These are phyloP conservation scores for Rhinopomastus cyanomelas DNA, from an alignment of 2,113 vertebrate genomes.

Conservation along the genomic window DNA sequence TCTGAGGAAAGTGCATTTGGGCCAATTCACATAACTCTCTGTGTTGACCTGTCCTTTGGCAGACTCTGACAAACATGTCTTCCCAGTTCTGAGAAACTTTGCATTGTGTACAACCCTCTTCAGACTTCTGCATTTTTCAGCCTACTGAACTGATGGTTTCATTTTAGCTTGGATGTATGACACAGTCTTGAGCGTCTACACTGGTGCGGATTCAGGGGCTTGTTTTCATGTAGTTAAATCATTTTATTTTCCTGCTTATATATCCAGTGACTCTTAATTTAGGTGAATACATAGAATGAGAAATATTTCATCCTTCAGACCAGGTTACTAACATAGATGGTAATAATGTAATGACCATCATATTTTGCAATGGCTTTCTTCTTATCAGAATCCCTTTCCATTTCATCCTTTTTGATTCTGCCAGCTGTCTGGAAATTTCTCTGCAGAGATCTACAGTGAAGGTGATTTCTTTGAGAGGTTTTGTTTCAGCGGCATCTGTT, in stretches of 20 bases:
- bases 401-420: not conserved
- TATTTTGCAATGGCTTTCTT: not conserved
- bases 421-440: not conserved
- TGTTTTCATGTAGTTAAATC: not conserved
- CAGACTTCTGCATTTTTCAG: not conserved
- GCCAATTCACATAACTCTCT: not conserved
- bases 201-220: not conserved
- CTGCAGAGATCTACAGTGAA: not conserved
- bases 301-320: not conserved
- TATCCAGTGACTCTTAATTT: not conserved
- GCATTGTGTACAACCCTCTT: not conserved
- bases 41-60: not conserved
- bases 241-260: not conserved
- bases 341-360: accelerated
- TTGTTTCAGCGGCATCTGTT: not conserved
- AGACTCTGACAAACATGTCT: not conserved
- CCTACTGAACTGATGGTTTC: not conserved
- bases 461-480: not conserved
- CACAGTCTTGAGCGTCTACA: accelerated
- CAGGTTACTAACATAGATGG: not conserved
- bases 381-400: not conserved
- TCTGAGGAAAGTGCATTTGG: not conserved
- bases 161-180: not conserved
- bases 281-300: not conserved
- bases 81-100: not conserved